Base-by-base conservation (phyloP, 1,140 invertebrate species). In the Drosophila cardini region DNA sequence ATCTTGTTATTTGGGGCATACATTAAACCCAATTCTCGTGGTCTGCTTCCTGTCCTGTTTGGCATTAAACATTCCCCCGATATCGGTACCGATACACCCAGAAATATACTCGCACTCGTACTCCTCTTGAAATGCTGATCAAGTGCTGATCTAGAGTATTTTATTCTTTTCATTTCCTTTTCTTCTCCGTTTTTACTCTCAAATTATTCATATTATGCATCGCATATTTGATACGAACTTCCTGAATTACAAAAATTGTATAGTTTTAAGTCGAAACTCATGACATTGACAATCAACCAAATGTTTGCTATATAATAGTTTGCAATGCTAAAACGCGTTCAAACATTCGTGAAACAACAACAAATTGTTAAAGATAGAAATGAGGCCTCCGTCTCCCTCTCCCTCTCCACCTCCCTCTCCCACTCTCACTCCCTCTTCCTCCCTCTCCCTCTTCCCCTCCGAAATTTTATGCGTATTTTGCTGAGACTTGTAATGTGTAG, bases 401-500 rank as follows among this genome's bases (percentile, higher is more conserved):
- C 21, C 21, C 4, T 26, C 21, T 4, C 21, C 21, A 5, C 2
- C 21, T 26, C 21, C 21, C 1, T 21, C 21, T 26, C 18, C 16
- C 13, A 21, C 60, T 62, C 46, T 8, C 50, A 16, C 42, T 26
- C 18, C 13, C 21, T 4, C 21, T 5, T 3, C 2, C 21, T 26
- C 21, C 21, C 1, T 21, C 21, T 26, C 18, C 16, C 13, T 21
- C 60, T 62, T 40, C 10, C 50, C 16, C 42, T 26, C 18, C 13
- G 11, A 48, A 61, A 72, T 79, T 68, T 76, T 76, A 79, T 79
- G 76, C 76, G 76, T 73, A 79, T 79, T 76, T 71, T 50, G 56
- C 65, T 69, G 46, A 15, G 46, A 43, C n/a, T 38, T 30, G 18
- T 61, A 65, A 62, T 75, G 50, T n/a, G 67, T 50, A 32, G 30